phyloP scores from a whole-genome alignment of 1,140 invertebrate species.

The Magallana ariakensis region DNA sequence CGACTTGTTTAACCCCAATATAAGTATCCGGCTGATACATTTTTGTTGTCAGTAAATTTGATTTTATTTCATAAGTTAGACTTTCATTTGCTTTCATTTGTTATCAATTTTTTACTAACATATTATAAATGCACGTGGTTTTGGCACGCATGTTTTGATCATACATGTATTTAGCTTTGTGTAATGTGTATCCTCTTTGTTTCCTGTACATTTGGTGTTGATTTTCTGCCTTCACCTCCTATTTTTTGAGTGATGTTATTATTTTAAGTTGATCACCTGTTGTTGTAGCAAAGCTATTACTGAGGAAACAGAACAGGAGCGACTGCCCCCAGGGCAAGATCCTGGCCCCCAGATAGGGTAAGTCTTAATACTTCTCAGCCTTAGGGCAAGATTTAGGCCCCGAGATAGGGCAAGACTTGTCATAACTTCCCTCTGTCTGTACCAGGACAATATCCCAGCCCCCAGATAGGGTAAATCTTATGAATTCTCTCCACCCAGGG shows the following conservation, averaged over 20 bases:
- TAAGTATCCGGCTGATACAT: neutral
- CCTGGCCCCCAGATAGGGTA: constrained; percentile 44
- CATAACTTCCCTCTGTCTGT: too few species aligned
- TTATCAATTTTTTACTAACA: constrained; percentile 1
- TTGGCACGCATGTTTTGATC: neutral
- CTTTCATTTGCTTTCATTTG: neutral
- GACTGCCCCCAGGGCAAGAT: constrained; percentile 46
- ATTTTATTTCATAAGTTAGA: neutral
- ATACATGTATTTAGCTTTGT: too few species aligned
- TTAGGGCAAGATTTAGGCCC: too few species aligned
- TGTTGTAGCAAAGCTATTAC: constrained; percentile 52
- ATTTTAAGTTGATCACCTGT: neutral
- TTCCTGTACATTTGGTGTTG: neutral
- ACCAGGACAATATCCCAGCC: too few species aligned
- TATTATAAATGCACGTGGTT: constrained; percentile 1
- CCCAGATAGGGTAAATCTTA: too few species aligned
- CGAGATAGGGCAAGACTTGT: too few species aligned
- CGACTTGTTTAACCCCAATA: neutral
- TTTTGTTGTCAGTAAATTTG: neutral
- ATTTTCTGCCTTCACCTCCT: neutral
- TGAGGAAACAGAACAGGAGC: constrained; percentile 52
- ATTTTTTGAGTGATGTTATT: neutral
- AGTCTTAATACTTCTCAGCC: constrained; percentile 24
- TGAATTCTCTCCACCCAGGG: too few species aligned
- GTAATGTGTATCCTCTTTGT: neutral